These are phyloP conservation scores for Pyrochroa serraticornis DNA, from an alignment of 2,888 invertebrate species.

Conservation along the genomic window DNA sequence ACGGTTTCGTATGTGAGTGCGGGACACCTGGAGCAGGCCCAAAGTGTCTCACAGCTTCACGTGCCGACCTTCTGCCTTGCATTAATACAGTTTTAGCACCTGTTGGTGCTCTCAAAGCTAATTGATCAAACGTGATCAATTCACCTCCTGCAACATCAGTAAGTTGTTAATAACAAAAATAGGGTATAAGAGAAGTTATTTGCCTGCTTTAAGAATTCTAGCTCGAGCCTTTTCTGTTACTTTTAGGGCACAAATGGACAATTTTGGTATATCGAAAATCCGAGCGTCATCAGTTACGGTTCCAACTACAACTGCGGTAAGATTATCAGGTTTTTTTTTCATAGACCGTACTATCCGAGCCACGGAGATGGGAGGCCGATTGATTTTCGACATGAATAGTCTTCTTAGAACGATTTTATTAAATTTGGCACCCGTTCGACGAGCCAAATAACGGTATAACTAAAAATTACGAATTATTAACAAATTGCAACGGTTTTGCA, in stretches of 20 bases:
- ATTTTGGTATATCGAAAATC: conserved; percentile 87
- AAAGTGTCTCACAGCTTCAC: conserved; percentile 96
- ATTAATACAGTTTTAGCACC: conserved; percentile 94
- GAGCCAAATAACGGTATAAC: conserved; percentile 96
- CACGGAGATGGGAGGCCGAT: conserved; percentile 92
- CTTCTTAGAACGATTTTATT: conserved; percentile 93
- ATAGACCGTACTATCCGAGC: conserved; percentile 86
- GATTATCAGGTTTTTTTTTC: conserved; percentile 87
- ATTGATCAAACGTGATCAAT: conserved; percentile 96
- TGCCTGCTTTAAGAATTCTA: conserved; percentile 92
- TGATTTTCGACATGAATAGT: conserved; percentile 96
- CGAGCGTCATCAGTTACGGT: conserved; percentile 94
- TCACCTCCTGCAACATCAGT: conserved; percentile 73
- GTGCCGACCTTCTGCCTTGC: conserved; percentile 93
- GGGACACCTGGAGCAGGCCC: conserved; percentile 98
- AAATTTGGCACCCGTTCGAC: conserved; percentile 95
- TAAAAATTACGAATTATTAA: conserved; percentile 53
- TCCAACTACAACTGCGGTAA: conserved; percentile 93
- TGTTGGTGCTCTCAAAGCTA: conserved; percentile 91
- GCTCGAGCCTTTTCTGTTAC: conserved; percentile 95
- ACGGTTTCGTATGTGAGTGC: conserved; percentile 95
- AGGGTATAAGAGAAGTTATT: conserved; percentile 61
- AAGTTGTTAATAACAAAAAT: no score
- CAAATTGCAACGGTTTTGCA: no score
- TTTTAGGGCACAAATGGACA: conserved; percentile 92